Base-by-base conservation (phyloP, 2,888 invertebrate species). In the Campopleginae sp. region DNA sequence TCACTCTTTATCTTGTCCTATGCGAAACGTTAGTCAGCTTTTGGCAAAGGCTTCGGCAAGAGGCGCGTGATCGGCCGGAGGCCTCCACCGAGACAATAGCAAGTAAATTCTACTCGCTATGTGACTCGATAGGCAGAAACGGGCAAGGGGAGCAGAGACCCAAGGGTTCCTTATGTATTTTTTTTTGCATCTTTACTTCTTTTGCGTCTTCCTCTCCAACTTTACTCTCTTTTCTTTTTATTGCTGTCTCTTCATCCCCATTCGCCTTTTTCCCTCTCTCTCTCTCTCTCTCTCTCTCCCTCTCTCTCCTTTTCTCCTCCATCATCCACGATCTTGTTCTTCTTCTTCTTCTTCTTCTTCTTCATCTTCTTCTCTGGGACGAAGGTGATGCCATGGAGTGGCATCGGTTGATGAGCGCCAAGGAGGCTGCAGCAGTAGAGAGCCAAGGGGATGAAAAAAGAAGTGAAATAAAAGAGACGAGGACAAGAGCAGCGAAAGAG, bases 1-100 rank as follows among this genome's bases (percentile, higher is more conserved):
- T 42, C 19, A 27, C 74, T 72, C 70, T 23, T 44, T 42, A 31
- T 75, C 79, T 77, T 90, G 82, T 89, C 89, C 90, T 91, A 90
- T 90, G 88, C 80, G 86, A 90, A 90, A 90, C 91, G 91, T 91
- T 92, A 92, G 92, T 91, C 92, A 92, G 92, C 91, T 92, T 90
- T 92, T 91, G 92, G 92, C 91, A 91, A 87, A 88, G 87, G 82
- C 86, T 80, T 84, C 85, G 87, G 84, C 78, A 87, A 87, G 86
- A 86, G 90, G 88, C 89, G 89, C 88, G 89, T 90, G 92, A 92
- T 92, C 91, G 89, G 88, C 82, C 82, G 79, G 82, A 85, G 91
- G 90, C 90, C 89, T 91, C 91, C 86, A 87, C 88, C 90, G 90
- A 92, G 91, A 92, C 92, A 92, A 92, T 93, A 90, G 90, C 90